These are phyloP conservation scores for Lasioglossum baleicum DNA, from an alignment of 1,140 invertebrate genomes.

Conservation along the genomic window DNA sequence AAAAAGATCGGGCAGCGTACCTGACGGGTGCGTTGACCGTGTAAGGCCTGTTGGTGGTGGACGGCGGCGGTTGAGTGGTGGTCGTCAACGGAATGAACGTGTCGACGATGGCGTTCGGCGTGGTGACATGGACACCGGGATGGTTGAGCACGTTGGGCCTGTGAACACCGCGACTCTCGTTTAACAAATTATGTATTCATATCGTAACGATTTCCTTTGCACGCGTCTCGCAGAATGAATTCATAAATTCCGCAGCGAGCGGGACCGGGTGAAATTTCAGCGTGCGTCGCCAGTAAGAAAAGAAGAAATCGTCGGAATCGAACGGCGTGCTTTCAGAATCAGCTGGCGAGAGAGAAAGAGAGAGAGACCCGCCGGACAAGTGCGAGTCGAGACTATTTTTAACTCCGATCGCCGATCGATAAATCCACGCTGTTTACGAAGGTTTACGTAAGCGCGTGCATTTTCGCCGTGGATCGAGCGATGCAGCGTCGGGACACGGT, in stretches of 20 bases:
- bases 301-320: too few species aligned
- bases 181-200: conserved; percentile 13
- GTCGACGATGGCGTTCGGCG: conserved; percentile 75
- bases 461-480: neutral
- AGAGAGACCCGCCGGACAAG: too few species aligned
- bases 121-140: conserved; percentile 73
- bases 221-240: too few species aligned
- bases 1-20: conserved; percentile 62
- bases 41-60: conserved; percentile 72
- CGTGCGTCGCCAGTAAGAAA: too few species aligned
- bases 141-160: conserved; percentile 74
- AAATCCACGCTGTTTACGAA: neutral
- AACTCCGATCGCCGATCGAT: conserved; percentile 34
- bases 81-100: conserved; percentile 73
- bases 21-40: conserved; percentile 71
- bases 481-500: too few species aligned
- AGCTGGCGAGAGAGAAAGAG: too few species aligned
- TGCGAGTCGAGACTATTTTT: conserved; percentile 5
- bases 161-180: conserved; percentile 26
- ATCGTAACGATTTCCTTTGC: neutral
- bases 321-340: too few species aligned
- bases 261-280: too few species aligned
- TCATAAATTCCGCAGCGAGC: too few species aligned
- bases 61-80: conserved; percentile 68
- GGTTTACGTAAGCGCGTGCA: neutral